phyloP scores from a whole-genome alignment of 2,888 invertebrate species.

The Chymomyza caudatula region DNA sequence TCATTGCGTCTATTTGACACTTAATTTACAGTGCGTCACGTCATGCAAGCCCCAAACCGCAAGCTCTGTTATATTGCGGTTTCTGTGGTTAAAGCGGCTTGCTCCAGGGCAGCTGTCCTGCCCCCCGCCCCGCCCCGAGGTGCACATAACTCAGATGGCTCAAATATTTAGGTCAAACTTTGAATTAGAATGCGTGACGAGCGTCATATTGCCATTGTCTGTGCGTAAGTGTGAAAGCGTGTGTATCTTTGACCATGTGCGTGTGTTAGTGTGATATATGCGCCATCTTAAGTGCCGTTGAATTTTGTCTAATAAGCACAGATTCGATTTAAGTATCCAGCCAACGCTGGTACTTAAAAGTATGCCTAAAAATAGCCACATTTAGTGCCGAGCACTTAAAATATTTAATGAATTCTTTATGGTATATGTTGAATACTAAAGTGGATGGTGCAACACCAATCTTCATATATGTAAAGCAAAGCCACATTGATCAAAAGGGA shows the following conservation, averaged over 20 bases:
- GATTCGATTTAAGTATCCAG: constrained; percentile 39
- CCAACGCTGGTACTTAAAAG: neutral
- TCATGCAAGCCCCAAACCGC: neutral
- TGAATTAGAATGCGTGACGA: constrained; percentile 56
- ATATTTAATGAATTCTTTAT: constrained; percentile 50
- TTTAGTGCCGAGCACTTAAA: constrained; percentile 30
- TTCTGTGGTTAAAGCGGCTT: neutral
- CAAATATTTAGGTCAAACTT: constrained; percentile 58
- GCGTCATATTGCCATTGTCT: constrained; percentile 2
- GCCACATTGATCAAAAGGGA: too few relatives aligned
- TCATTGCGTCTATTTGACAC: constrained; percentile 5
- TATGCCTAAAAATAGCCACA: constrained; percentile 48
- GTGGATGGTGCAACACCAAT: too few relatives aligned
- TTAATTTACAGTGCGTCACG: constrained; percentile 5
- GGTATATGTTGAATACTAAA: too few relatives aligned
- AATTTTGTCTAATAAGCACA: constrained; percentile 40
- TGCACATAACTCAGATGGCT: neutral
- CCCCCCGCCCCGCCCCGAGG: neutral
- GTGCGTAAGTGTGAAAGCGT: neutral
- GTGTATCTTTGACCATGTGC: too few relatives aligned
- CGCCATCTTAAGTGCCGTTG: constrained; percentile 28
- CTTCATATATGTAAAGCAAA: too few relatives aligned
- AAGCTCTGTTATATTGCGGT: too few relatives aligned
- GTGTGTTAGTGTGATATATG: constrained; percentile 13
- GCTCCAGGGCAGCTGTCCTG: neutral